A percentile compares a stretch with the other conserved stretches of the same genome.
These are phyloP conservation scores for Triplophysa yarkandensis DNA, from an alignment of 2,797 vertebrate species.

Conservation along the genomic window DNA sequence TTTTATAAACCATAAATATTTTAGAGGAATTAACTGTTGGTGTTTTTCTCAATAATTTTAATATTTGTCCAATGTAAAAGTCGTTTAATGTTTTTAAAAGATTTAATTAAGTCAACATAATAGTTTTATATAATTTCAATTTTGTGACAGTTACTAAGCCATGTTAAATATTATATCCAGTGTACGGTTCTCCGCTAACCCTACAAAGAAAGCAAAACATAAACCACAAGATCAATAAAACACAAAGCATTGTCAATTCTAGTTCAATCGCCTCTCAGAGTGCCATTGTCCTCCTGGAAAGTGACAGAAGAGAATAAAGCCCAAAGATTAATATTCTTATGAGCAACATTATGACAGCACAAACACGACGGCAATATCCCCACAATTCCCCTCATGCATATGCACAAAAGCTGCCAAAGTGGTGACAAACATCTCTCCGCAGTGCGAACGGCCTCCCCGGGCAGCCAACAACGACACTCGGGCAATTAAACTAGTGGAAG, in stretches of 20 bases:
- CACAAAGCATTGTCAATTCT: neutral
- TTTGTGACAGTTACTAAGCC: too few relatives aligned
- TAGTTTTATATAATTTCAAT: too few relatives aligned
- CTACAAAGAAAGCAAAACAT: conserved; percentile 17
- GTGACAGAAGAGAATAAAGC: conserved; percentile 18
- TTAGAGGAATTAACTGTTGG: too few relatives aligned
- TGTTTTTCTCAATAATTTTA: too few relatives aligned
- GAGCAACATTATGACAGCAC: conserved; percentile 32
- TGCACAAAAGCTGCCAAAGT: conserved; percentile 39
- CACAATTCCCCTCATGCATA: conserved; percentile 37
- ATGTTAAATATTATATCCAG: too few relatives aligned
- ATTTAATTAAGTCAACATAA: too few relatives aligned
- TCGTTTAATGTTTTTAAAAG: too few relatives aligned
- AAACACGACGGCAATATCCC: conserved; percentile 35
- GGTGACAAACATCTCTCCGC: conserved; percentile 48
- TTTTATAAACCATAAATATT: too few relatives aligned
- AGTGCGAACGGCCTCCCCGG: conserved; percentile 17
- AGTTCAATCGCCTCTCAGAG: conserved; percentile 23
- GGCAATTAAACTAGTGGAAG: conserved; percentile 41
- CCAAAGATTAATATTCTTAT: conserved; percentile 45
- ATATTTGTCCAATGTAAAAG: too few relatives aligned
- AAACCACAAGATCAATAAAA: conserved; percentile 11
- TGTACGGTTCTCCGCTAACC: neutral
- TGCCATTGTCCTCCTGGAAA: neutral
- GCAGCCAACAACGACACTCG: conserved; percentile 31